Base-by-base conservation (phyloP, 2,797 vertebrate species). In the Serranus cabrilla region DNA sequence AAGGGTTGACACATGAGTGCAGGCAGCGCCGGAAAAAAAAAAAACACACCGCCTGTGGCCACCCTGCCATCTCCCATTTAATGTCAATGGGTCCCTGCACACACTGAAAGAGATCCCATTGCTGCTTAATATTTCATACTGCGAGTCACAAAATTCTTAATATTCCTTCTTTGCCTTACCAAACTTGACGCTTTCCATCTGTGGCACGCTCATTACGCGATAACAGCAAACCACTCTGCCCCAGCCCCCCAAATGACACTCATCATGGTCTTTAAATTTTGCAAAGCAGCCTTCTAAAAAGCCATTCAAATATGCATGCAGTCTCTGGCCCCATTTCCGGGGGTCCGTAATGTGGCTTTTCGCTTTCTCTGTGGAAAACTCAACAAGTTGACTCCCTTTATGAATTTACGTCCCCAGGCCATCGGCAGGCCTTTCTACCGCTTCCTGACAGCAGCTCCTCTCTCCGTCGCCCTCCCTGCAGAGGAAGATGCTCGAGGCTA, bases 251-350 rank as follows among this genome's bases (percentile, higher is more conserved):
- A 73, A 85, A 86, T 73, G 61, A 85, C 73, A 73, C 89, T 89
- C 80, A 82, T 82, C 83, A 23, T 6, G 49, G 43, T 73, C 72
- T 84, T 85, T 87, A 83, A 87, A 81, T 87, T 83, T 75, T 82
- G 78, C 84, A 87, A 73, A 31, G 77, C 68, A 7, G n/a, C 54
- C 65, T 77, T 79, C 78, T 87, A 85, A 82, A 88, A 88, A 84
- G 74, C 81, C 72, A 21, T 56, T 93, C 63, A 91, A 92, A 92
- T 86, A 94, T 93, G 87, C 14, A 93, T 89, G 61, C 10, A 0
- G 67, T 71, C 76, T 76, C 64, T 84, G 81, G 81, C 76, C 85
- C 80, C 73, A 81, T 91, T 91, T 87, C 72, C 40, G 11, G 58
- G 70, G 71, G 74, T 86, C 86, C 74, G 17, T 82, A 65, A 88